phyloP scores from a whole-genome alignment of 2,888 invertebrate species.

The Nymphalis polychloros region DNA sequence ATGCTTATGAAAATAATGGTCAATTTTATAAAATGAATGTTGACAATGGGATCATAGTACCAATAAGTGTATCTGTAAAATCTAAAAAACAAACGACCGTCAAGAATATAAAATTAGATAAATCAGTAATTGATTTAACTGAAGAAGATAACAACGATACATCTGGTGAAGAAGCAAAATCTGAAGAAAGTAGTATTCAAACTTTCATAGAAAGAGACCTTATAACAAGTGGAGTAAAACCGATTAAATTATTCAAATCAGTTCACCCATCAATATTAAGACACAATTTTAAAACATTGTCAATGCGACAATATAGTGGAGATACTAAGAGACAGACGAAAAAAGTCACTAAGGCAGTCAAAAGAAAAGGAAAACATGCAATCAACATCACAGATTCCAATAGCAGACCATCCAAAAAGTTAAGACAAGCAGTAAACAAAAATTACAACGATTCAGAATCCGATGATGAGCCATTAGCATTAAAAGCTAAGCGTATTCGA shows the following conservation, averaged over 20 bases:
- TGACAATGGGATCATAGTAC: slow-evolving; percentile 53
- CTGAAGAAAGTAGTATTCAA: slow-evolving; percentile 8
- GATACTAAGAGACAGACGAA: background rate
- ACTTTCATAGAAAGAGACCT: background rate
- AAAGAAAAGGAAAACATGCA: slow-evolving; percentile 24
- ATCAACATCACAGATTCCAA: background rate
- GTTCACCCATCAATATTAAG: slow-evolving; percentile 37
- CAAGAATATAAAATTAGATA: background rate
- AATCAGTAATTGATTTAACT: slow-evolving; percentile 61
- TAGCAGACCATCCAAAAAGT: slow-evolving; percentile 11
- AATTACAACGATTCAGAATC: slow-evolving; percentile 10
- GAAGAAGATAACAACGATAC: slow-evolving; percentile 48
- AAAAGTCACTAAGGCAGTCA: slow-evolving; percentile 2
- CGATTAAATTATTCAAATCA: slow-evolving; percentile 50
- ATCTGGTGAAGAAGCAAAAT: background rate
- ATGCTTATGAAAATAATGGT: slow-evolving; percentile 54
- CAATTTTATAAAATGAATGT: slow-evolving; percentile 65
- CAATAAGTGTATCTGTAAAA: slow-evolving; percentile 65
- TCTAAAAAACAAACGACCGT: slow-evolving; percentile 41
- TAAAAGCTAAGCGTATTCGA: slow-evolving; percentile 52
- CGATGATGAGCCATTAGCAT: slow-evolving; percentile 58
- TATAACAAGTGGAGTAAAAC: slow-evolving; percentile 39
- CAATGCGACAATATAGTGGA: slow-evolving; percentile 21
- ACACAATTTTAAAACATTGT: slow-evolving; percentile 20
- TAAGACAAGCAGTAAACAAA: slow-evolving; percentile 19